Conservation (phyloP, 2,888 invertebrate species). For the Drosophila fungiperda region DNA sequence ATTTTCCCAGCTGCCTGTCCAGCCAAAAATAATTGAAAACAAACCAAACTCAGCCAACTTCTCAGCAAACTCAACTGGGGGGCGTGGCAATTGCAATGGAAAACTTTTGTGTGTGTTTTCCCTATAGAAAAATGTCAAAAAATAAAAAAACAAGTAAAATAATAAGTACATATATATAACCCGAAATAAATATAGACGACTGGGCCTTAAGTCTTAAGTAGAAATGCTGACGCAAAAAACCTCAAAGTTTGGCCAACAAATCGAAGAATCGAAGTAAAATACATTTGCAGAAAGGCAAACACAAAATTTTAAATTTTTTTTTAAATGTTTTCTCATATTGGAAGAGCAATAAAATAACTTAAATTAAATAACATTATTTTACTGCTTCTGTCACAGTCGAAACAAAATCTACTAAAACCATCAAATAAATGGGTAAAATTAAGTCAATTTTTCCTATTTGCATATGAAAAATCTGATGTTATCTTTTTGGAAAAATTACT, state of each 20-base stretch:
- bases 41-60: conserved; percentile 22
- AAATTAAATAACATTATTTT: neutral
- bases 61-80: conserved; percentile 21
- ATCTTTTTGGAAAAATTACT: conserved; percentile 21
- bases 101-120: conserved; percentile 37
- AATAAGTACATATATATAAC: neutral
- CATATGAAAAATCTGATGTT: conserved; percentile 26
- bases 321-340: neutral
- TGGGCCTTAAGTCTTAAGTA: conserved; percentile 10
- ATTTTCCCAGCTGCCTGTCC: conserved; percentile 59
- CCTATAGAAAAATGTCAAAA: conserved; percentile 8
- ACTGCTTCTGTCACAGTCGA: neutral
- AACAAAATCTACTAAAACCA: neutral
- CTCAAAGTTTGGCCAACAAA: conserved; percentile 18
- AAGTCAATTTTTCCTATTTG: conserved; percentile 28
- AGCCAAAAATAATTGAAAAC: conserved; percentile 4
- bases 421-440: neutral
- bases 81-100: conserved; percentile 20
- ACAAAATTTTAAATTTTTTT: too few relatives aligned
- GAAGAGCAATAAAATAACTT: neutral
- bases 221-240: conserved; percentile 17
- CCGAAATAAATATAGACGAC: conserved; percentile 12
- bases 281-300: neutral
- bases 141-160: conserved; percentile 6
- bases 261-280: conserved; percentile 26